A percentile compares a stretch with the other conserved stretches of the same genome.
These are phyloP conservation scores for Excalfactoria chinensis DNA, from an alignment of 2,113 vertebrate species.

Conservation along the genomic window DNA sequence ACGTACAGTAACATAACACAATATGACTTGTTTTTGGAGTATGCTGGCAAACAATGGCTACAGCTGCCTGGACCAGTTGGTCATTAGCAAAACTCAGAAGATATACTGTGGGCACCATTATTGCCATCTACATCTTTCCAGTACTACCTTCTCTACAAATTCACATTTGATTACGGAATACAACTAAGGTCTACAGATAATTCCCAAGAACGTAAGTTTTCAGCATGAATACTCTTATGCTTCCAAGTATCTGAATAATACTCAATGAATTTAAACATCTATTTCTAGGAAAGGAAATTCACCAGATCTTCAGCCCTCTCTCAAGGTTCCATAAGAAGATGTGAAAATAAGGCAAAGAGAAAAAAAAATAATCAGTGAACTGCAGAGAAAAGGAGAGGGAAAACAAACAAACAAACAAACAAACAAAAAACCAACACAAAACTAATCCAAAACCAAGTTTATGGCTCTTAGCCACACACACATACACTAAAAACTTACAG, in stretches of 20 bases:
- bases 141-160: background rate
- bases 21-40: background rate
- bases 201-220: background rate
- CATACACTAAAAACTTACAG: background rate
- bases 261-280: background rate
- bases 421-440: fast-evolving
- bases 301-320: background rate
- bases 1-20: background rate
- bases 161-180: background rate
- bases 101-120: fast-evolving
- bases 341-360: background rate
- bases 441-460: background rate
- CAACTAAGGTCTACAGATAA: background rate
- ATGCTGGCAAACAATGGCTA: background rate
- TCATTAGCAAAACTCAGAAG: background rate
- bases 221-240: background rate
- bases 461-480: background rate
- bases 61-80: background rate
- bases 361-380: background rate
- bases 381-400: background rate
- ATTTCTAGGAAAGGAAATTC: background rate
- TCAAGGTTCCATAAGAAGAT: background rate
- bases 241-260: background rate
- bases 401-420: too few relatives aligned
- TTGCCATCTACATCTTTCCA: background rate